These are phyloP conservation scores for Polymixis lichenea DNA, from an alignment of 2,888 invertebrate species.

Conservation along the genomic window DNA sequence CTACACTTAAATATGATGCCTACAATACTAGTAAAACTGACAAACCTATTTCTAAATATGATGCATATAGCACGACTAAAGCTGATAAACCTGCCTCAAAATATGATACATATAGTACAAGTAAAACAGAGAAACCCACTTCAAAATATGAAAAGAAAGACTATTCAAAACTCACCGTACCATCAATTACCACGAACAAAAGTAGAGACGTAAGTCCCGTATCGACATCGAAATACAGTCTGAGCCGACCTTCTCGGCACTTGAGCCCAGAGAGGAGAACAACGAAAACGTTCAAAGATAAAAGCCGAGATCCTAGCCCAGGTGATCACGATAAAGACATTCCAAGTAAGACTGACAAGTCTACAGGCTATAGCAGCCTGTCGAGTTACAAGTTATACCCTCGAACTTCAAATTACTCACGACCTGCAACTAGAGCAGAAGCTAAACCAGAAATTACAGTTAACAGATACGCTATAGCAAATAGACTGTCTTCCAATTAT, in stretches of 20 bases:
- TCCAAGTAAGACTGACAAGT: constrained; percentile 90
- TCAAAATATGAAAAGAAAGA: constrained; percentile 86
- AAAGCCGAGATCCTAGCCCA: constrained; percentile 91
- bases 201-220: constrained; percentile 91
- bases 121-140: constrained; percentile 70
- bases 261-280: constrained; percentile 87
- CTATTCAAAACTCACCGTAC: constrained; percentile 86
- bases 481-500: constrained; percentile 84
- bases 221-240: constrained; percentile 84
- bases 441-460: constrained; percentile 76
- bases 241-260: constrained; percentile 85
- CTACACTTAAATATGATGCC: constrained; percentile 78
- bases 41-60: constrained; percentile 77
- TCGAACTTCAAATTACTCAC: constrained; percentile 83
- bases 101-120: constrained; percentile 73
- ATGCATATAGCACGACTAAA: constrained; percentile 66
- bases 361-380: constrained; percentile 87
- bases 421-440: constrained; percentile 79
- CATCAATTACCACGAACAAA: constrained; percentile 78
- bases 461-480: constrained; percentile 85
- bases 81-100: constrained; percentile 72
- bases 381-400: constrained; percentile 90
- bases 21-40: constrained; percentile 68
- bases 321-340: constrained; percentile 89
- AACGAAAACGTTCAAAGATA: constrained; percentile 83